Conservation (phyloP, 2,888 invertebrate genomes). For the Cecidostiba fungosa region DNA sequence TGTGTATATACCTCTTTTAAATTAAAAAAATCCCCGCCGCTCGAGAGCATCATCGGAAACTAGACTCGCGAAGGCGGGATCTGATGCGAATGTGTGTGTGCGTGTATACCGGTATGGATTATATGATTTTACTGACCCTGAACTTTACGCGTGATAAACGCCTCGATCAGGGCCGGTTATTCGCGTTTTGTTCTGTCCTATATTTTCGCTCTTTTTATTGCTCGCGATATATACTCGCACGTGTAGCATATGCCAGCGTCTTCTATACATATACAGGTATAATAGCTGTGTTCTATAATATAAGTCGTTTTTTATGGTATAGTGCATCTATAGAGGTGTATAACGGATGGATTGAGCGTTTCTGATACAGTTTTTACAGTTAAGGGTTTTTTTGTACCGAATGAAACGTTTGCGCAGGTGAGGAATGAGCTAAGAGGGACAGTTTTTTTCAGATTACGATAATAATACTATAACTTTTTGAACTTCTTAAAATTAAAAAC, state of each 20-base stretch:
- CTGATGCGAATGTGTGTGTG: not conserved
- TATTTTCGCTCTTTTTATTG: not conserved
- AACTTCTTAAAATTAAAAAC: no score
- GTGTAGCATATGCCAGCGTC: no score
- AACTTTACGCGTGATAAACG: slow-evolving; percentile 40
- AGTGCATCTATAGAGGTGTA: not conserved
- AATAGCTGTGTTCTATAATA: no score
- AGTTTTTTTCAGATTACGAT: no score
- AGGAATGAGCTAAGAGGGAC: no score
- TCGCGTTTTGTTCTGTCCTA: not conserved
- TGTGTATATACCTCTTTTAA: slow-evolving; percentile 14
- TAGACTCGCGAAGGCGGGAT: slow-evolving; percentile 41
- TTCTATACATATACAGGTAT: no score
- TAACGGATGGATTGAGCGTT: slow-evolving; percentile 44
- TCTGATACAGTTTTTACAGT: slow-evolving; percentile 35
- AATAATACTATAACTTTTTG: no score
- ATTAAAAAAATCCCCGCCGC: slow-evolving; percentile 45
- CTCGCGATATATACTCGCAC: not conserved
- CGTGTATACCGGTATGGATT: not conserved
- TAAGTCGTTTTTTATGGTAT: no score
- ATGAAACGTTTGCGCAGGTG: not conserved
- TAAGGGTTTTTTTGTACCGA: not conserved
- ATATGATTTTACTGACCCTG: slow-evolving; percentile 35
- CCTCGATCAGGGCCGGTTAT: slow-evolving; percentile 29
- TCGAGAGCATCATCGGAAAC: slow-evolving; percentile 20